A percentile compares a stretch with the other conserved stretches of the same genome.
These are phyloP conservation scores for Etheostoma nigrum DNA, from an alignment of 2,797 vertebrate genomes.

Conservation along the genomic window DNA sequence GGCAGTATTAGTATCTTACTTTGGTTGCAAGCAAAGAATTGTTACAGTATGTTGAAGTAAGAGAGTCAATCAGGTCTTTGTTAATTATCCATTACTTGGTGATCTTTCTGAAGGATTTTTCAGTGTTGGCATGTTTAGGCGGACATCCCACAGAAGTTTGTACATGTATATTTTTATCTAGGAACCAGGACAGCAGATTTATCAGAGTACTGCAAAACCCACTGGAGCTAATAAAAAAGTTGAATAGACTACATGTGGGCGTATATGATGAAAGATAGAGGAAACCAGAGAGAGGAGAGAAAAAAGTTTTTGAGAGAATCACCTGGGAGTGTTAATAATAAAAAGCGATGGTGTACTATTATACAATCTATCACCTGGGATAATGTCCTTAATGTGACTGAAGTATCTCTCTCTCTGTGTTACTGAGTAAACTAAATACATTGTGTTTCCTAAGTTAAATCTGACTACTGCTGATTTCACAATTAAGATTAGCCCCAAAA, in stretches of 20 bases:
- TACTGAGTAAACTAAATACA: not conserved
- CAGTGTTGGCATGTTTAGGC: too few species aligned
- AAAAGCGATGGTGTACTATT: not conserved
- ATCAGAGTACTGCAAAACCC: not conserved
- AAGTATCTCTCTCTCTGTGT: not conserved
- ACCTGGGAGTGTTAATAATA: not conserved
- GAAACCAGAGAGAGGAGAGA: not conserved
- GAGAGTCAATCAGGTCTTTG: not conserved
- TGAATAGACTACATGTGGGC: slow-evolving; percentile 1
- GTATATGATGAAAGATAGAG: not conserved
- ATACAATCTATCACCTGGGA: not conserved
- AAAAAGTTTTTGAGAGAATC: not conserved
- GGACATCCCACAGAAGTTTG: not conserved
- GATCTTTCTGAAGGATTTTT: not conserved
- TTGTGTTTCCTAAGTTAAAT: not conserved
- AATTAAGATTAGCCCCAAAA: not conserved
- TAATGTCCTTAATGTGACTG: not conserved
- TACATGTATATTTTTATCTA: too few species aligned
- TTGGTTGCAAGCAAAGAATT: not conserved
- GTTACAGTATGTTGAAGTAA: not conserved
- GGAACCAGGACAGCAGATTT: not conserved
- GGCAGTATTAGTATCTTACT: too few species aligned
- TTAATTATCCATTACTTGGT: not conserved
- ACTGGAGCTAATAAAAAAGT: not conserved
- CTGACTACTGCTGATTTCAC: not conserved